A percentile compares a stretch with the other conserved stretches of the same genome.
Evolutionary conservation across 2,888 invertebrate genomes (phyloP).

Genomic region (Erebia aethiops): DNA sequence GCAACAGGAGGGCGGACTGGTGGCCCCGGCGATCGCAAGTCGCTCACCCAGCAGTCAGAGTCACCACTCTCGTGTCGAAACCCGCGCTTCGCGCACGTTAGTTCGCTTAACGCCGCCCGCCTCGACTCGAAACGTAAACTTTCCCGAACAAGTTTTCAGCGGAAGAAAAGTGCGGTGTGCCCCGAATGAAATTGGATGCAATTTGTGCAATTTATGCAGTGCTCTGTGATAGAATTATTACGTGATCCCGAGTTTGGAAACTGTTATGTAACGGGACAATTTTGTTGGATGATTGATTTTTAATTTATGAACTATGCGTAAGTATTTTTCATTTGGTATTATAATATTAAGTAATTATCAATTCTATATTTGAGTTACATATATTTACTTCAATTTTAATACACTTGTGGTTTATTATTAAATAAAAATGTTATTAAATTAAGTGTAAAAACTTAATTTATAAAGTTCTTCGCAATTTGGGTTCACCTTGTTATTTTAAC

Average conservation of each 20-base stretch:
- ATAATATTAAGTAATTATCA: background rate
- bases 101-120: background rate
- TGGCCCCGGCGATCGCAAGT: background rate
- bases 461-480: no score
- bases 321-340: slow-evolving; percentile 17
- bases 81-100: slow-evolving; percentile 19
- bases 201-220: slow-evolving; percentile 41
- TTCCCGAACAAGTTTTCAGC: slow-evolving; percentile 34
- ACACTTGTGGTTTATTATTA: no score
- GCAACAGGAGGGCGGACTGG: slow-evolving; percentile 54
- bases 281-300: slow-evolving; percentile 14
- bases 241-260: slow-evolving; percentile 29
- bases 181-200: slow-evolving; percentile 35
- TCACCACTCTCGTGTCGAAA: slow-evolving; percentile 37
- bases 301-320: slow-evolving; percentile 23
- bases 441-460: no score
- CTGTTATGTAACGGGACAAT: slow-evolving; percentile 27
- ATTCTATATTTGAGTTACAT: background rate
- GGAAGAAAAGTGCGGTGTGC: slow-evolving; percentile 35
- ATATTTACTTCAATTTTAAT: background rate
- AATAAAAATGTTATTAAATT: no score
- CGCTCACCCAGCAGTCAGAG: background rate
- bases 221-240: slow-evolving; percentile 34
- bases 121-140: slow-evolving; percentile 31
- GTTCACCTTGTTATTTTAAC: no score